Base-by-base conservation (phyloP, 1,140 invertebrate species). In the Hylyphantes graminicola region DNA sequence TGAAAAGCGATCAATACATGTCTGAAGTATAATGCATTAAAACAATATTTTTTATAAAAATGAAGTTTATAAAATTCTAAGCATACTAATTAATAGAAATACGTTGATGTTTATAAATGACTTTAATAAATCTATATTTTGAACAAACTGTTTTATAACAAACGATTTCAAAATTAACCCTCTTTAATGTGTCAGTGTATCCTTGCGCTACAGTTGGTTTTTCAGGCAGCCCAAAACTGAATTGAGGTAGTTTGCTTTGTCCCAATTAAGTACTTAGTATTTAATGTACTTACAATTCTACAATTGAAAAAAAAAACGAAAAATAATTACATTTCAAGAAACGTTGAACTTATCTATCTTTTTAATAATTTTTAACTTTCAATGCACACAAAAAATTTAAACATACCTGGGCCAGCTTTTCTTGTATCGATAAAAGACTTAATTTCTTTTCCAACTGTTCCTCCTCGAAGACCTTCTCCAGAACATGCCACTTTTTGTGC, bases 341-440 rank as follows among this genome's bases (percentile, higher is more conserved):
- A 35, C 35, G 5, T 35, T 35, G 35, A 35, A 35, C 35, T 35
- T 35, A 35, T 35, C 35, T 2, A 35, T 35, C 5, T 35, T 35
- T 35, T 35, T 35, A 35, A 35, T 35, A 35, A 67, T 17, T 17
- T 80, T 17, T 17, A n/a, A 19, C 12, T 68, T 19, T 68, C 7
- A 13, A 7, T 51, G 3, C 35, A 59, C 13, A n/a, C 19, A 19
- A 19, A 35, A 35, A 65, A 11, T 12, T 17, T 0, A 70, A 51
- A 8, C 51, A 82, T 90, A 92, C 92, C 96, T 68, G 97, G 96
- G 19, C 97, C 97, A 21, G 98, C 97, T 87, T 96, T 92, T 85
- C 97, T 91, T 0, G 98, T 99, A 89, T 99, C 98, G 88, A 99
- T 99, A 90, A 97, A 97, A 75, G 96, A 96, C 87, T 97, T 93